phyloP scores from a whole-genome alignment of 2,113 vertebrate species.

The Hydrolagus affinis region DNA sequence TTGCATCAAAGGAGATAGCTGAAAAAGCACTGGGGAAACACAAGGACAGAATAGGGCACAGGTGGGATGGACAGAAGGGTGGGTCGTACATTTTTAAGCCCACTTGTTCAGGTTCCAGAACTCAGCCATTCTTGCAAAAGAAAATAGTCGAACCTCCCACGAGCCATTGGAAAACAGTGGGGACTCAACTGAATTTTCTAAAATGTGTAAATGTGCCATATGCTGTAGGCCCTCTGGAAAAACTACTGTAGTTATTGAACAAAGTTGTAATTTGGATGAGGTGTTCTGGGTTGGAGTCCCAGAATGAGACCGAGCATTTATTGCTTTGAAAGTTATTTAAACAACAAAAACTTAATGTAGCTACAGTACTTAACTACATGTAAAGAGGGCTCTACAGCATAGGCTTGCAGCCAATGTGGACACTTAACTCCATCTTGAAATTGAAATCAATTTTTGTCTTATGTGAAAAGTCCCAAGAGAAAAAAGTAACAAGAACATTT shows the following conservation, averaged over 20 bases:
- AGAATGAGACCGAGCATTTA: too few species aligned
- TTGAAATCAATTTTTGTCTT: neutral
- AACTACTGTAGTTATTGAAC: too few species aligned
- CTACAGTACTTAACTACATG: neutral
- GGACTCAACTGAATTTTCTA: slow-evolving; percentile 31
- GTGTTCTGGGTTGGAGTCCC: too few species aligned
- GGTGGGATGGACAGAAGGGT: slow-evolving; percentile 62
- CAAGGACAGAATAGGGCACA: slow-evolving; percentile 36
- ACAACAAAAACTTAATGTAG: neutral
- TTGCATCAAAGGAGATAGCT: slow-evolving; percentile 34
- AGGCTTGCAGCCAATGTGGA: neutral
- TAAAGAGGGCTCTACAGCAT: slow-evolving; percentile 10
- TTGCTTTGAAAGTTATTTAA: neutral
- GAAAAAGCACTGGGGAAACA: slow-evolving; percentile 35
- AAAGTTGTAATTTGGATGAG: too few species aligned
- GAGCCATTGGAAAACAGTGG: slow-evolving; percentile 27
- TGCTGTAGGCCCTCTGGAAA: slow-evolving; percentile 3
- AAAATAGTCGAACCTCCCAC: slow-evolving; percentile 31
- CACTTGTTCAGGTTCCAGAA: slow-evolving; percentile 32
- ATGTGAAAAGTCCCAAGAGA: too few species aligned
- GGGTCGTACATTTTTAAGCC: slow-evolving; percentile 28
- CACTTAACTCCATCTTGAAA: neutral
- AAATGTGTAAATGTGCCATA: slow-evolving; percentile 19
- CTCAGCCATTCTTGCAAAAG: slow-evolving; percentile 23
- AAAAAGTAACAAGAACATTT: too few species aligned